Evolutionary conservation across 1,140 invertebrate genomes (phyloP).

Genomic region (Hylaeus anthracinus): DNA sequence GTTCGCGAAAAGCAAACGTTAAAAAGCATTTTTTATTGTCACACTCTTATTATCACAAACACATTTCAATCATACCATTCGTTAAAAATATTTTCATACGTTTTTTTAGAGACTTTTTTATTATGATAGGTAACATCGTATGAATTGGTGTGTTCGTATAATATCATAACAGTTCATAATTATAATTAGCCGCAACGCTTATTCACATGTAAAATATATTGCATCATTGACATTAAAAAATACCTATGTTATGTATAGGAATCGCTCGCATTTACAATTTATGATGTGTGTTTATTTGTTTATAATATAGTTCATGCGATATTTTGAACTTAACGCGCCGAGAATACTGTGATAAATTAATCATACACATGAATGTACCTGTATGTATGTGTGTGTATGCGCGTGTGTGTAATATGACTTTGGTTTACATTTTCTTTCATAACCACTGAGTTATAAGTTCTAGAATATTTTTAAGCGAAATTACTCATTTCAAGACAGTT

Average conservation of each 20-base stretch:
- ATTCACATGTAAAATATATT: slow-evolving; percentile 46
- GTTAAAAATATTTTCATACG: slow-evolving; percentile 41
- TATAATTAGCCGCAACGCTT: slow-evolving; percentile 37
- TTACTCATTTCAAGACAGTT: not conserved
- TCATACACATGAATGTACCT: not conserved
- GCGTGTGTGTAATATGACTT: not conserved
- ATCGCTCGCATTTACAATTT: slow-evolving; percentile 30
- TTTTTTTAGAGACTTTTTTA: slow-evolving; percentile 47
- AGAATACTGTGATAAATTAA: not conserved
- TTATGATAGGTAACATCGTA: slow-evolving; percentile 52
- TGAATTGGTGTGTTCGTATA: slow-evolving; percentile 40
- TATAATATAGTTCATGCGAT: slow-evolving; percentile 14
- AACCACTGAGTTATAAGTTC: not conserved
- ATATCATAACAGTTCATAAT: slow-evolving; percentile 47
- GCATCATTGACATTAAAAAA: slow-evolving; percentile 47
- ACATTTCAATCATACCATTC: slow-evolving; percentile 2
- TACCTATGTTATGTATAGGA: slow-evolving; percentile 35
- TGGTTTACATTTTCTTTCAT: not conserved
- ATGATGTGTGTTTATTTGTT: not conserved
- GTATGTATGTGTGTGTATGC: not conserved
- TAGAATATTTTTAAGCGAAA: too few species aligned
- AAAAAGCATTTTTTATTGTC: slow-evolving; percentile 37
- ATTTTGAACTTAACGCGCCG: slow-evolving; percentile 2
- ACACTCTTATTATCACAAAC: slow-evolving; percentile 16
- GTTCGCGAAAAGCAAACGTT: slow-evolving; percentile 20